phyloP scores from a whole-genome alignment of 2,888 invertebrate genomes.

The Arge pagana region DNA sequence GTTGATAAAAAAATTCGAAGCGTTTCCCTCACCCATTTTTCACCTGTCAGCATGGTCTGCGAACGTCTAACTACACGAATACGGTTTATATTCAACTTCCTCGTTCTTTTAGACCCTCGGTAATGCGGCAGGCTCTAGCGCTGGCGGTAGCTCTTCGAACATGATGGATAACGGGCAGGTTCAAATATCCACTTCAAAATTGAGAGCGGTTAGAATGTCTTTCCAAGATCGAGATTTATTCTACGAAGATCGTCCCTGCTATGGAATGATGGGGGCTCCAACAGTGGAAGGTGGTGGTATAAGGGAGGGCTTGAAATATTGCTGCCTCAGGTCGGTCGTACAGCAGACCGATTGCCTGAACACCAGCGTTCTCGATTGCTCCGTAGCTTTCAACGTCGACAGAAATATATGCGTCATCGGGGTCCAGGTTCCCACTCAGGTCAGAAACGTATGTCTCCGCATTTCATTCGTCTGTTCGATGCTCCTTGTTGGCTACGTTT shows the following conservation, averaged over 20 bases:
- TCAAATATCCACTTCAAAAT: slow-evolving; percentile 6
- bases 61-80: no score
- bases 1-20: no score
- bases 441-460: slow-evolving; percentile 38
- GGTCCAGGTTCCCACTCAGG: slow-evolving; percentile 77
- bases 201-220: slow-evolving; percentile 5
- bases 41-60: no score
- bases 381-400: slow-evolving; percentile 79
- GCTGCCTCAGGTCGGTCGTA: slow-evolving; percentile 70
- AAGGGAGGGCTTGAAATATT: slow-evolving; percentile 61
- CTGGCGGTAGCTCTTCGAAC: background rate
- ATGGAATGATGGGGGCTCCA: slow-evolving; percentile 21
- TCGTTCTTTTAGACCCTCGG: slow-evolving; percentile 7
- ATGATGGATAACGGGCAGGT: slow-evolving; percentile 4
- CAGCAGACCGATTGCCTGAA: slow-evolving; percentile 76
- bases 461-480: slow-evolving; percentile 14
- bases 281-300: slow-evolving; percentile 27
- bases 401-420: slow-evolving; percentile 79
- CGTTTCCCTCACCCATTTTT: no score
- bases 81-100: background rate
- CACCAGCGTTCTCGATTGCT: slow-evolving; percentile 76
- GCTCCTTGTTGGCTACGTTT: background rate
- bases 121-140: slow-evolving; percentile 1
- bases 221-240: slow-evolving; percentile 2
- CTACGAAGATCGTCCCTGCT: background rate